Evolutionary conservation across 2,797 vertebrate species (phyloP).

Genomic region (Myotis findleyi): DNA sequence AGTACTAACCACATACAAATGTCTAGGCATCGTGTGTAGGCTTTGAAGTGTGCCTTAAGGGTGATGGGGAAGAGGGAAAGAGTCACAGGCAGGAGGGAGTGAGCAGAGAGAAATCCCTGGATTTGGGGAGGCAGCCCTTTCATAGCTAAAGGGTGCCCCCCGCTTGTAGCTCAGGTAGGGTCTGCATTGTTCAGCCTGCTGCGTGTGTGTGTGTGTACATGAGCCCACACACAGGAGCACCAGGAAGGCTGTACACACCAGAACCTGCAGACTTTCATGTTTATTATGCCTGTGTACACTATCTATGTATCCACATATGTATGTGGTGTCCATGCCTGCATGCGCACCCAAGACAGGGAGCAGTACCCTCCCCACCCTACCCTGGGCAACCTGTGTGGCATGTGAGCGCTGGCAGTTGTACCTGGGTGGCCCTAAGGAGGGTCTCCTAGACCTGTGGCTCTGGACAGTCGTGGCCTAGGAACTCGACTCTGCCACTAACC

Average conservation of each 20-base stretch:
- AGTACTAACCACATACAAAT: not conserved
- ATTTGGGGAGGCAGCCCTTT: not conserved
- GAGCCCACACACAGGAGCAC: not conserved
- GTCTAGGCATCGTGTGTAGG: not conserved
- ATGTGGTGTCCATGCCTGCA: too few relatives aligned
- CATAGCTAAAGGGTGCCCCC: not conserved
- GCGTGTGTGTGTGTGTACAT: too few relatives aligned
- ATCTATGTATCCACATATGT: not conserved
- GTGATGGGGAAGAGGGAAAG: too few relatives aligned
- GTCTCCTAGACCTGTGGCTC: not conserved
- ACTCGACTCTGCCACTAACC: not conserved
- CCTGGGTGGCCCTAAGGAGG: not conserved
- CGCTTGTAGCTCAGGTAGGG: not conserved
- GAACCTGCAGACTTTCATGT: not conserved
- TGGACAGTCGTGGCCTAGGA: not conserved
- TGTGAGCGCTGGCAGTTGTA: too few relatives aligned
- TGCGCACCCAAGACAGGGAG: not conserved
- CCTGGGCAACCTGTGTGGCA: not conserved
- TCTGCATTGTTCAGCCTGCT: not conserved
- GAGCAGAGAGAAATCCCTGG: not conserved
- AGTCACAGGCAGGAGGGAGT: not conserved
- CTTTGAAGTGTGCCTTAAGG: not conserved
- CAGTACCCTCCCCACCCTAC: not conserved
- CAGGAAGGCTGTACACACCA: fast-evolving
- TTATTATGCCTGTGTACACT: not conserved